phyloP scores from a whole-genome alignment of 2,113 vertebrate genomes.

The Circaetus gallicus region DNA sequence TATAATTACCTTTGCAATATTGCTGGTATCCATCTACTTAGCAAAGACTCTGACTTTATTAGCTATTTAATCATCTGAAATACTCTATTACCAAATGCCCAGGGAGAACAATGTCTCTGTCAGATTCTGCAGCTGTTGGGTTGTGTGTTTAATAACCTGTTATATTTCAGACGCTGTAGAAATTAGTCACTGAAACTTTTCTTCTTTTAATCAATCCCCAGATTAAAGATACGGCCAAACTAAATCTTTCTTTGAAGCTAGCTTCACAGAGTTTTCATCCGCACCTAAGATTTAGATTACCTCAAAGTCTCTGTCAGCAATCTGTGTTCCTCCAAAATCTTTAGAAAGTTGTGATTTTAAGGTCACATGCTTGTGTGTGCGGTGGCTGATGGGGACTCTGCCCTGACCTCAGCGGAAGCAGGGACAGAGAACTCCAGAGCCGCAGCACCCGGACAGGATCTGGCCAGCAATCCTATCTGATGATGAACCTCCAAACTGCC shows the following conservation, averaged over 20 bases:
- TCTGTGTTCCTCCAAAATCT: background rate
- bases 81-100: slow-evolving; percentile 1
- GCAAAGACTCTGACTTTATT: slow-evolving; percentile 24
- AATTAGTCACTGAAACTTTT: background rate
- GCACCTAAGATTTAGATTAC: background rate
- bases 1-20: slow-evolving; percentile 41
- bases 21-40: slow-evolving; percentile 35
- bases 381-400: background rate
- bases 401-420: background rate
- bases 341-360: background rate
- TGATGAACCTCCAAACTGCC: background rate
- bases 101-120: slow-evolving; percentile 26
- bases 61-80: slow-evolving; percentile 36
- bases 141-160: slow-evolving; percentile 28
- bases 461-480: background rate
- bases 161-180: slow-evolving; percentile 8
- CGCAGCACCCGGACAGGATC: fast-evolving
- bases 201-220: background rate
- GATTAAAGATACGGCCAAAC: background rate
- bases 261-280: background rate
- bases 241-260: background rate
- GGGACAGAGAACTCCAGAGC: background rate
- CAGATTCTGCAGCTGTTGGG: background rate
- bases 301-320: background rate
- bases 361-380: background rate